phyloP scores from a whole-genome alignment of 1,140 invertebrate species.

The Nixonia krombeini region DNA sequence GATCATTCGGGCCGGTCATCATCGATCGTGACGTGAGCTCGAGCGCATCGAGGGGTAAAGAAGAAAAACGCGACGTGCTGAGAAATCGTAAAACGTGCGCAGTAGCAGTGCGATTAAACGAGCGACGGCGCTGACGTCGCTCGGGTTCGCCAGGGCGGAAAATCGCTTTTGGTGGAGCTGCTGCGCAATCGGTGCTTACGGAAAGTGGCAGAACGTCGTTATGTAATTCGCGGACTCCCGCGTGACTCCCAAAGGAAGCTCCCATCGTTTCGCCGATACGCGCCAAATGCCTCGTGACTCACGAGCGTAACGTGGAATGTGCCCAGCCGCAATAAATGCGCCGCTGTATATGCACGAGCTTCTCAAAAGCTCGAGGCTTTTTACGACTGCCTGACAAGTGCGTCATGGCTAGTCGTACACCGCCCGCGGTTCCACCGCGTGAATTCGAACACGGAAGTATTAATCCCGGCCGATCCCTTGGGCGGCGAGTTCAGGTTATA shows the following conservation, averaged over 20 bases:
- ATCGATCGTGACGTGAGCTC: constrained; percentile 44
- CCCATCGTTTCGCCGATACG: constrained; percentile 36
- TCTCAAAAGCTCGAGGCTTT: constrained; percentile 29
- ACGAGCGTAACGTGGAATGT: constrained; percentile 53
- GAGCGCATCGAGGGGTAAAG: constrained; percentile 49
- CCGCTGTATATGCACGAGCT: constrained; percentile 6
- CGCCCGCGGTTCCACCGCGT: constrained; percentile 25
- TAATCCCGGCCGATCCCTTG: constrained; percentile 32
- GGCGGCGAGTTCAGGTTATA: constrained; percentile 13
- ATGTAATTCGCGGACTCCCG: constrained; percentile 39
- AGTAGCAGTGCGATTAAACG: constrained; percentile 42
- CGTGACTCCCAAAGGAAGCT: constrained; percentile 39
- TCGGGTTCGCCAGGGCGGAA: constrained; percentile 46
- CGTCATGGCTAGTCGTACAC: constrained; percentile 23
- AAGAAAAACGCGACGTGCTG: constrained; percentile 32
- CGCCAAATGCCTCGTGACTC: constrained; percentile 47
- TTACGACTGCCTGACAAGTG: constrained; percentile 44
- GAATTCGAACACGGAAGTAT: constrained; percentile 43
- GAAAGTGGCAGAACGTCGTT: constrained; percentile 41
- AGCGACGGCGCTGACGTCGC: constrained; percentile 3
- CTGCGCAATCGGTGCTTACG: constrained; percentile 36
- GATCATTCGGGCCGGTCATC: constrained; percentile 31
- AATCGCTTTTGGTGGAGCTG: constrained; percentile 48
- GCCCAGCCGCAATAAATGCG: constrained; percentile 33
- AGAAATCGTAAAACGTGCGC: constrained; percentile 36